Evolutionary conservation across 2,113 vertebrate genomes (phyloP).

Genomic region (Perccottus glenii): DNA sequence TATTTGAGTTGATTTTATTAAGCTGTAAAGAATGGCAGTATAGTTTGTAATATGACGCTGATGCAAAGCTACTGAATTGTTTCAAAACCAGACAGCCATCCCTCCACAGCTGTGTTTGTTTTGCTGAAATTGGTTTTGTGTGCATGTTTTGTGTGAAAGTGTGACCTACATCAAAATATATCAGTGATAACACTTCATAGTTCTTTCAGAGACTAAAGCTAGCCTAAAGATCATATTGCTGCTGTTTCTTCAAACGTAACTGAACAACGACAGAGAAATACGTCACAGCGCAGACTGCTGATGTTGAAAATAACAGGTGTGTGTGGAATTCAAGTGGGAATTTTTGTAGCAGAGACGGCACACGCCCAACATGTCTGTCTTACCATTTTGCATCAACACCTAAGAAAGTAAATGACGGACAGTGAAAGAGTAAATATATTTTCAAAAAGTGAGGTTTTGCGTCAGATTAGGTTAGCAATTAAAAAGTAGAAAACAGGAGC

Average conservation of each 20-base stretch:
- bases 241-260: too few relatives aligned
- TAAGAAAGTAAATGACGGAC: neutral
- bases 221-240: too few relatives aligned
- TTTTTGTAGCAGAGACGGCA: slow-evolving; percentile 43
- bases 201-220: too few relatives aligned
- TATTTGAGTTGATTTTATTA: too few relatives aligned
- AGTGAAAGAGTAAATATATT: neutral
- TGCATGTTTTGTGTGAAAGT: slow-evolving; percentile 2
- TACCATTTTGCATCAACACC: neutral
- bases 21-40: neutral
- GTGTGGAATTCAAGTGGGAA: slow-evolving; percentile 43
- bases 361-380: slow-evolving; percentile 15
- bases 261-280: neutral
- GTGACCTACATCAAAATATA: slow-evolving; percentile 19
- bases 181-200: neutral
- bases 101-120: slow-evolving; percentile 38
- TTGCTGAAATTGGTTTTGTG: neutral
- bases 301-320: slow-evolving; percentile 34
- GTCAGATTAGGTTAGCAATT: too few relatives aligned
- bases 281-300: neutral
- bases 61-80: neutral
- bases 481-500: too few relatives aligned
- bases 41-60: neutral
- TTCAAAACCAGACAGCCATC: slow-evolving; percentile 23
- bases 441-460: neutral